A percentile compares a stretch with the other conserved stretches of the same genome.
Evolutionary conservation across 2,797 vertebrate species (phyloP).

Genomic region (Urophycis tenuis): DNA sequence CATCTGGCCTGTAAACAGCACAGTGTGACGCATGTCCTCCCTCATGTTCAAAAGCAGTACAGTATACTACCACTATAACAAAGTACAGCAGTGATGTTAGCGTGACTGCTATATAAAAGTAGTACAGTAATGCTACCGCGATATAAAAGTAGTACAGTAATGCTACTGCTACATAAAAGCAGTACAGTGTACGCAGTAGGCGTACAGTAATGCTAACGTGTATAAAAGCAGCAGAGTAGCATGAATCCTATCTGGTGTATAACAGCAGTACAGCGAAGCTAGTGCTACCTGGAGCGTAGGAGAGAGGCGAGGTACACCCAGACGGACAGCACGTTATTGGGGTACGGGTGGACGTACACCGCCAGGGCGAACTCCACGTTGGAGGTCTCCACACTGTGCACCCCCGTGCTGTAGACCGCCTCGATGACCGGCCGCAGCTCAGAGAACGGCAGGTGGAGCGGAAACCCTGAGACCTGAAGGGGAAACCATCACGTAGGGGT

Average conservation of each 20-base stretch:
- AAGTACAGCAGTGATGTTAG: too few species aligned
- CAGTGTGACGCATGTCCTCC: background rate
- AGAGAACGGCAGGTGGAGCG: constrained; percentile 87
- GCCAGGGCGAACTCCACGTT: constrained; percentile 92
- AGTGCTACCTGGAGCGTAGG: constrained; percentile 64
- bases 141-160: background rate
- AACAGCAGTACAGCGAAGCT: background rate
- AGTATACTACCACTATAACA: too few species aligned
- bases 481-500: too few species aligned
- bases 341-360: constrained; percentile 89
- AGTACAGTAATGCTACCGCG: too few species aligned
- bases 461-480: constrained; percentile 90
- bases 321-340: constrained; percentile 84
- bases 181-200: background rate
- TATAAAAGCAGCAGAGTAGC: background rate
- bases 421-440: constrained; percentile 85
- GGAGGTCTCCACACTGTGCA: constrained; percentile 79
- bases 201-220: background rate
- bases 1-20: too few species aligned
- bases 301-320: constrained; percentile 97
- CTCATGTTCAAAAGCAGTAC: too few species aligned
- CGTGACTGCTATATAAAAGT: too few species aligned
- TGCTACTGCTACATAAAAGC: background rate
- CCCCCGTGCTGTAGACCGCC: constrained; percentile 87
- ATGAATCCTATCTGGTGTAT: background rate